phyloP scores from a whole-genome alignment of 2,888 invertebrate species.

The Troides helena region DNA sequence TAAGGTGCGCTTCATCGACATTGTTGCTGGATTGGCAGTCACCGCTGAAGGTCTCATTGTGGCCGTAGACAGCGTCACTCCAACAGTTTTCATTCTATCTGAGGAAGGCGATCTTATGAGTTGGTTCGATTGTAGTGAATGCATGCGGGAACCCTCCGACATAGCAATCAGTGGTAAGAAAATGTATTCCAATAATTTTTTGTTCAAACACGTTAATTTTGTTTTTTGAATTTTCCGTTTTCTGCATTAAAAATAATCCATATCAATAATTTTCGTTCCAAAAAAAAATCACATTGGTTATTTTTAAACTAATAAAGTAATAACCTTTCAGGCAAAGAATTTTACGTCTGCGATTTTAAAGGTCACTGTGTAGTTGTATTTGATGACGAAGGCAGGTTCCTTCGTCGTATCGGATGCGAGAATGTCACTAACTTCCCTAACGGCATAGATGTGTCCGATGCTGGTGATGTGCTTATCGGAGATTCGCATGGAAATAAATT shows the following conservation, averaged over 20 bases:
- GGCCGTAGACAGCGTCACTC: conserved; percentile 97
- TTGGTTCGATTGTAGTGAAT: conserved; percentile 99
- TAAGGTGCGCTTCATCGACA: conserved; percentile 88
- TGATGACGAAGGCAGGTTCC: conserved; percentile 93
- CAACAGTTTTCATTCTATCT: conserved; percentile 95
- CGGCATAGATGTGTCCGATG: conserved; percentile 98
- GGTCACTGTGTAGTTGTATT: conserved; percentile 98
- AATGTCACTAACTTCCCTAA: conserved; percentile 98
- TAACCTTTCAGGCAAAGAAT: conserved; percentile 86
- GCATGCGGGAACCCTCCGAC: conserved; percentile 98
- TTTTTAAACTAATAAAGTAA: not conserved
- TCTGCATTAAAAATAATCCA: no score
- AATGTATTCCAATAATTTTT: not conserved
- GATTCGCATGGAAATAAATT: conserved; percentile 99
- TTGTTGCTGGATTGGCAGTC: conserved; percentile 96
- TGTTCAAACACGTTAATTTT: not conserved
- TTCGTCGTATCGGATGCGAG: conserved; percentile 96
- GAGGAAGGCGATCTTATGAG: conserved; percentile 95
- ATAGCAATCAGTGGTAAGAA: conserved; percentile 93
- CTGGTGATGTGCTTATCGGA: conserved; percentile 97
- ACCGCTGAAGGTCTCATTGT: conserved; percentile 96
- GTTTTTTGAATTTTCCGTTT: not conserved
- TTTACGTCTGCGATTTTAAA: conserved; percentile 98
- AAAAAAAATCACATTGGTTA: no score
- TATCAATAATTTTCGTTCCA: no score